These are phyloP conservation scores for Elmis aenea DNA, from an alignment of 2,888 invertebrate genomes.

Conservation along the genomic window DNA sequence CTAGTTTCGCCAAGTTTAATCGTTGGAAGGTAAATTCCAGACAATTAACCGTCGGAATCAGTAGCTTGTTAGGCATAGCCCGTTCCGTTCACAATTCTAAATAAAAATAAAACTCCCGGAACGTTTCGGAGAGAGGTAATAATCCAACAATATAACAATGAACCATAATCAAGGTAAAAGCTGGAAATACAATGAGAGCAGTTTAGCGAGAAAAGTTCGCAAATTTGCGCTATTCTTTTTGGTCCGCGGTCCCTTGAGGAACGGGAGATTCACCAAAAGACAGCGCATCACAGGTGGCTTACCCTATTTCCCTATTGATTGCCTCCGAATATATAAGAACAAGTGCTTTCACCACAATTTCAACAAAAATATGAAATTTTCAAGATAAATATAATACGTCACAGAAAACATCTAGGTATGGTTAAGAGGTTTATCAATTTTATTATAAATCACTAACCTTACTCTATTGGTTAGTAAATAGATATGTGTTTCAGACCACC, in stretches of 20 bases:
- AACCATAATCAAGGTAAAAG: conserved; percentile 39
- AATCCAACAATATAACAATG: conserved; percentile 37
- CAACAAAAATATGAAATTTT: no score
- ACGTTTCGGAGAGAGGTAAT: conserved; percentile 27
- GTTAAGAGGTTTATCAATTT: no score
- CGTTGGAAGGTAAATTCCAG: conserved; percentile 34
- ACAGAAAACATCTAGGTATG: no score
- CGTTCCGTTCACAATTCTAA: conserved; percentile 21
- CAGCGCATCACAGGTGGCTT: no score
- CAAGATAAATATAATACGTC: no score
- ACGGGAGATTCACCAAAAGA: no score
- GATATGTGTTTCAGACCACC: no score
- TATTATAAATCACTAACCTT: no score
- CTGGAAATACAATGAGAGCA: conserved; percentile 29
- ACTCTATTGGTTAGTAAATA: no score
- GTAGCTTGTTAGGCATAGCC: conserved; percentile 18
- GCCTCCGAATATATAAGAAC: no score
- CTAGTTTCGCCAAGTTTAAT: conserved; percentile 33
- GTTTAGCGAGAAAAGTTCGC: conserved; percentile 31
- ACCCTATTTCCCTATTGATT: no score
- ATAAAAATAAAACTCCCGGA: conserved; percentile 17
- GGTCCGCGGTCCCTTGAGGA: conserved; percentile 20
- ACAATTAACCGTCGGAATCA: conserved; percentile 32
- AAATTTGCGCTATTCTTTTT: conserved; percentile 25
- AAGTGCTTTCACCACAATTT: no score